Percentiles rank a stretch among this genome's conserved stretches.
Conservation (phyloP, 2,113 vertebrate species). For the Dicerorhinus sumatrensis region DNA sequence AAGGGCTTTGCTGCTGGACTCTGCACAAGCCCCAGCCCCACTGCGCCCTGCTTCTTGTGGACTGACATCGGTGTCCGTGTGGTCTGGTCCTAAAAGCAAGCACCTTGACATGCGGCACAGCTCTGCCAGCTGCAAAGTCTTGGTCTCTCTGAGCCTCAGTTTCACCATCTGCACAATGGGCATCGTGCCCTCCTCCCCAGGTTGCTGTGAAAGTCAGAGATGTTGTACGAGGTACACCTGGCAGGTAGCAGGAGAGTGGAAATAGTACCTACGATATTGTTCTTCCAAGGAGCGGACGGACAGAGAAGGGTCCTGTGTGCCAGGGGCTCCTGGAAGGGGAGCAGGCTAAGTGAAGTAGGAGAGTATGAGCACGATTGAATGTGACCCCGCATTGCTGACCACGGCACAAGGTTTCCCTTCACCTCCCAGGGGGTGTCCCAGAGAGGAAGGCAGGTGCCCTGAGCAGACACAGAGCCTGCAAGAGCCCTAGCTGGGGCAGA, state of each 20-base stretch:
- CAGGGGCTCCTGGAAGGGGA: neutral
- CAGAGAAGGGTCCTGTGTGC: too few relatives aligned
- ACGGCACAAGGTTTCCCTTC: neutral
- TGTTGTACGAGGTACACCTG: rapidly evolving
- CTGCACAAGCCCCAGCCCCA: rapidly evolving
- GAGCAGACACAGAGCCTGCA: neutral
- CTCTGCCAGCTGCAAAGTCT: neutral
- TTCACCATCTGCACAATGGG: neutral
- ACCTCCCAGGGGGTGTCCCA: neutral
- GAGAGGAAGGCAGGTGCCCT: neutral
- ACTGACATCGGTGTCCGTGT: neutral
- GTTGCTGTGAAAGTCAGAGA: neutral
- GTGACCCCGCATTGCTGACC: neutral
- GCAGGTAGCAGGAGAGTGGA: neutral
- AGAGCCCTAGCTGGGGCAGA: rapidly evolving
- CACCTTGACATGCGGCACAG: rapidly evolving
- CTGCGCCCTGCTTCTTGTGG: neutral
- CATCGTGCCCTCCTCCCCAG: neutral
- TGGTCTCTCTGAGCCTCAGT: neutral
- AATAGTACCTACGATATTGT: neutral
- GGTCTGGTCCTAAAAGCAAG: neutral
- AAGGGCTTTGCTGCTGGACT: neutral
- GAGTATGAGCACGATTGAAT: neutral
- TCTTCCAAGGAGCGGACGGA: neutral
- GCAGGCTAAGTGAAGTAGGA: neutral